Conservation (phyloP, 2,888 invertebrate species). For the Leptinotarsa juncta region DNA sequence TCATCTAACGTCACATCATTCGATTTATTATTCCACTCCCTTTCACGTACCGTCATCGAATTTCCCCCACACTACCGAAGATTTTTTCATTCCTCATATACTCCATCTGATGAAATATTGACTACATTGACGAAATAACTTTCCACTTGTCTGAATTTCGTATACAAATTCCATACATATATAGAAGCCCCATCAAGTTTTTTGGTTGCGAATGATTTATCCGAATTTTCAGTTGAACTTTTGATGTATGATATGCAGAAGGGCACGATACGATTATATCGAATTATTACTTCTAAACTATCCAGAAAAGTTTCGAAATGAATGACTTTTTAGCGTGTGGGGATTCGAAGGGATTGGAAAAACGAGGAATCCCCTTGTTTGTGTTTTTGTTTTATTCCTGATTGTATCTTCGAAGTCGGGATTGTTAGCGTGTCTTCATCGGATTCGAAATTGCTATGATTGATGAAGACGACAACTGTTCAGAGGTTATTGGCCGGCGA, state of each 20-base stretch:
- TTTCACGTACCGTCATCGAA: background rate
- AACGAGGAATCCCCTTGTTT: background rate
- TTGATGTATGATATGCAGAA: conserved; percentile 25
- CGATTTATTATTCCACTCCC: conserved; percentile 8
- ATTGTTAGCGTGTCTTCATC: background rate
- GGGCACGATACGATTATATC: conserved; percentile 25
- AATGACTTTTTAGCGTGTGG: conserved; percentile 12
- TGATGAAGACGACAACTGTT: background rate
- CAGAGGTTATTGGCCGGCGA: background rate
- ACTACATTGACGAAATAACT: conserved; percentile 21
- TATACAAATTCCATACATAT: conserved; percentile 8
- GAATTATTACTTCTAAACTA: conserved; percentile 21
- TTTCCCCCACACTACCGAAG: background rate
- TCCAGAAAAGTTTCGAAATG: conserved; percentile 10
- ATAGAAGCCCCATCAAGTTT: conserved; percentile 6
- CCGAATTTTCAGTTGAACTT: conserved; percentile 23
- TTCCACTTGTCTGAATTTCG: conserved; percentile 18
- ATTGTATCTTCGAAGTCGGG: conserved; percentile 5
- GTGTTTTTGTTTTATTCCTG: conserved; percentile 1
- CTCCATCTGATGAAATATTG: conserved; percentile 1
- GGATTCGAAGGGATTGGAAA: background rate
- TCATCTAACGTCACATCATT: conserved; percentile 7
- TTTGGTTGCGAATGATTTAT: conserved; percentile 19
- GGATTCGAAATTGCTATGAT: background rate
- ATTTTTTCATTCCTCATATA: conserved; percentile 1